phyloP scores from a whole-genome alignment of 2,113 vertebrate genomes.

The Himantopus leucocephalus region DNA sequence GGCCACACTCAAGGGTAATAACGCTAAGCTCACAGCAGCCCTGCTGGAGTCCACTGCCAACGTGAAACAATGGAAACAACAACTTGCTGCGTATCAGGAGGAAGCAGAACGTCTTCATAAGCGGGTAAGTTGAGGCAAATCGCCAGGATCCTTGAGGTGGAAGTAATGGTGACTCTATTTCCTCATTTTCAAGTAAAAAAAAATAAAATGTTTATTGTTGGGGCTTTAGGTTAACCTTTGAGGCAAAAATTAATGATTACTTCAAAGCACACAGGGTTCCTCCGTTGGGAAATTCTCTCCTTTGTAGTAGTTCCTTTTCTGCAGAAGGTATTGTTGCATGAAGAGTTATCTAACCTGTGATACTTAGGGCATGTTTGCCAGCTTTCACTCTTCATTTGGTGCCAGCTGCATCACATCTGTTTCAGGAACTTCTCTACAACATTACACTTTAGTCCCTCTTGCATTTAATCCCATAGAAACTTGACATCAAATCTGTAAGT shows the following conservation, averaged over 20 bases:
- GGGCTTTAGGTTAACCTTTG: not conserved
- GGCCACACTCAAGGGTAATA: constrained; percentile 93
- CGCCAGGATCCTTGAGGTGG: not conserved
- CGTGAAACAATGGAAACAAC: constrained; percentile 97
- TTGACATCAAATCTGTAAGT: not conserved
- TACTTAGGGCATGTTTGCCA: not conserved
- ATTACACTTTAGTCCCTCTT: not conserved
- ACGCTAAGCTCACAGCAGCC: constrained; percentile 93
- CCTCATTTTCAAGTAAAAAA: not conserved
- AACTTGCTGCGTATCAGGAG: constrained; percentile 93
- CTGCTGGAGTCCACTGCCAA: constrained; percentile 95
- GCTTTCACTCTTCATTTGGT: not conserved
- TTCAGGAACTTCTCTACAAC: not conserved
- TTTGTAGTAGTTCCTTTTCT: not conserved
- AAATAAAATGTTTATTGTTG: not conserved
- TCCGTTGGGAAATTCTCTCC: not conserved
- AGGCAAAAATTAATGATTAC: not conserved
- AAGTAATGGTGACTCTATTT: not conserved
- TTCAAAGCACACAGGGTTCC: not conserved
- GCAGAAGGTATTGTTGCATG: not conserved
- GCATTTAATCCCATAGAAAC: not conserved
- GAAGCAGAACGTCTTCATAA: constrained; percentile 95
- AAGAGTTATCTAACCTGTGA: not conserved
- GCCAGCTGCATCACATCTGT: not conserved
- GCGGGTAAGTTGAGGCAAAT: constrained; percentile 74